These are phyloP conservation scores for Halcyon smyrnensis DNA, from an alignment of 2,797 vertebrate genomes.

Conservation along the genomic window DNA sequence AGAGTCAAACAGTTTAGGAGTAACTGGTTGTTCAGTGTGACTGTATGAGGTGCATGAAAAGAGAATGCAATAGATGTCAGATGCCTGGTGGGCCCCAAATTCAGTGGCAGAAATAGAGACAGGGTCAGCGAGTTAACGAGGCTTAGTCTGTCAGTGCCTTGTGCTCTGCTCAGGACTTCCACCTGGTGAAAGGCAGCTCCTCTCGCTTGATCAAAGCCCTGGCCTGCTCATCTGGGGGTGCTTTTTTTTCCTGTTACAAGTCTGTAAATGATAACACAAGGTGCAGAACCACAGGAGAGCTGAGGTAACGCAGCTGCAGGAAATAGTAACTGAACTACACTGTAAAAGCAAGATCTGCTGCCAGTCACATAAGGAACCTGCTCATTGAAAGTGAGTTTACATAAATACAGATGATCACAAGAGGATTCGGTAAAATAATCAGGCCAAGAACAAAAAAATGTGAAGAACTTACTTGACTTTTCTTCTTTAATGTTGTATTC, in stretches of 20 bases:
- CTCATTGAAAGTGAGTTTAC: not conserved
- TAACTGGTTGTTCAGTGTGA: not conserved
- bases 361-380: not conserved
- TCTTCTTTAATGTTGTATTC: constrained; percentile 87
- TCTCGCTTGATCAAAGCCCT: not conserved
- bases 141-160: not conserved
- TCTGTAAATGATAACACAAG: not conserved
- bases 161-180: not conserved
- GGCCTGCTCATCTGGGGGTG: not conserved
- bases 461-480: constrained; percentile 84
- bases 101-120: not conserved
- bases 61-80: not conserved
- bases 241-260: not conserved
- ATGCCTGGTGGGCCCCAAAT: not conserved
- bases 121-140: not conserved
- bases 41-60: not conserved
- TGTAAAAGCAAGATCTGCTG: not conserved
- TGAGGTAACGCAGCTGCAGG: constrained; percentile 27
- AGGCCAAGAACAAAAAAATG: not conserved
- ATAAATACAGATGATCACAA: not conserved
- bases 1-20: not conserved
- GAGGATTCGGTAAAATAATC: not conserved
- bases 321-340: constrained; percentile 20
- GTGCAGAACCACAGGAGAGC: not conserved
- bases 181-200: not conserved